Percentiles rank a stretch among this genome's conserved stretches.
Evolutionary conservation across 2,113 vertebrate genomes (phyloP).

Genomic region (Ornithorhynchus anatinus): DNA sequence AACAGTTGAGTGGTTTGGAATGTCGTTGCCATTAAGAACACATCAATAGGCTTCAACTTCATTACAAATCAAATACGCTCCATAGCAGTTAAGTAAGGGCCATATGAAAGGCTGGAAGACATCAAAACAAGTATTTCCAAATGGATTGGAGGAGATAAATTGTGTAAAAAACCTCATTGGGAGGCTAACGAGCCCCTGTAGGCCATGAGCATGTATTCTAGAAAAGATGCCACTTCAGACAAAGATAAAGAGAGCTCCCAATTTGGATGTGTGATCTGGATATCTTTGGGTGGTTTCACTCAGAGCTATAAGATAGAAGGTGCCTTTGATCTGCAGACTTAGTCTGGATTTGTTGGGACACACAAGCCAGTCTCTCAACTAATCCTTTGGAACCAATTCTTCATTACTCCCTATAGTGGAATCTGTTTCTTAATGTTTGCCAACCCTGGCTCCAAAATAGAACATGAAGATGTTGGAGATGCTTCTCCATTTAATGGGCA

Average conservation of each 20-base stretch:
- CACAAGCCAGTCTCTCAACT: neutral
- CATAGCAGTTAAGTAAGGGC: slow-evolving; percentile 20
- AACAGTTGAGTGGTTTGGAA: slow-evolving; percentile 30
- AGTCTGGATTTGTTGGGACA: neutral
- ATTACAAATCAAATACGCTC: slow-evolving; percentile 26
- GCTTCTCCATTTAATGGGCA: no score
- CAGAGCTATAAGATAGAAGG: slow-evolving; percentile 22
- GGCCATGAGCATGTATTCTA: slow-evolving; percentile 20
- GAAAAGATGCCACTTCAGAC: slow-evolving; percentile 35
- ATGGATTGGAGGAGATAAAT: slow-evolving; percentile 33
- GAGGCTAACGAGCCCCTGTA: slow-evolving; percentile 42
- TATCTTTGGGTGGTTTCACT: neutral
- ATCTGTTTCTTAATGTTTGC: no score
- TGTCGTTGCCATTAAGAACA: slow-evolving; percentile 24
- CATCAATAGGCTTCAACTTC: slow-evolving; percentile 14
- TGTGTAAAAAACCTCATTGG: slow-evolving; percentile 42
- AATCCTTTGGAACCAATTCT: no score
- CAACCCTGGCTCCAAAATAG: no score
- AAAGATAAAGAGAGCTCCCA: slow-evolving; percentile 23
- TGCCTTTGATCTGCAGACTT: slow-evolving; percentile 4
- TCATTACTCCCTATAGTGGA: no score
- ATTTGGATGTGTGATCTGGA: slow-evolving; percentile 6
- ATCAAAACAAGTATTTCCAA: slow-evolving; percentile 53
- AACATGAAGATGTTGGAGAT: no score
- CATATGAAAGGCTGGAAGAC: slow-evolving; percentile 33